Evolutionary conservation across 2,113 vertebrate species (phyloP).

Genomic region (Phalacrocorax brasilianus): DNA sequence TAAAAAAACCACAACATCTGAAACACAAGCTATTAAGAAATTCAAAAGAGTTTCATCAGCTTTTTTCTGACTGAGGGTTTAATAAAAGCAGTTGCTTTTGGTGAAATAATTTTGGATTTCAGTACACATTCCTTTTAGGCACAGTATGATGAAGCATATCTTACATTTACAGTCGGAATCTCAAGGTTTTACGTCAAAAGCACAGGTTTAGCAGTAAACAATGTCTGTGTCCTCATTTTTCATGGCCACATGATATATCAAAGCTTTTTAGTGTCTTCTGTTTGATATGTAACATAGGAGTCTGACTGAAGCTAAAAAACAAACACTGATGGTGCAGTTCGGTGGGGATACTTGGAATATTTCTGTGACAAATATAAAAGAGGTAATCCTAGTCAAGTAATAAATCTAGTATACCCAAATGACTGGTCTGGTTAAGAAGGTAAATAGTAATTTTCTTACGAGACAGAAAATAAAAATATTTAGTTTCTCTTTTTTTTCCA

Average conservation of each 20-base stretch:
- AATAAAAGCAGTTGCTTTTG: neutral
- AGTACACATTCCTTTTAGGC: neutral
- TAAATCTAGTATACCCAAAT: neutral
- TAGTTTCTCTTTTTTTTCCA: neutral
- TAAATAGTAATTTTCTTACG: neutral
- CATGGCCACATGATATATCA: neutral
- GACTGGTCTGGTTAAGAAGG: neutral
- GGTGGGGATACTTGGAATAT: neutral
- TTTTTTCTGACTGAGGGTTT: neutral
- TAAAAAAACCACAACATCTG: neutral
- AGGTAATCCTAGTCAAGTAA: neutral
- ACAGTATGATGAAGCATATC: neutral
- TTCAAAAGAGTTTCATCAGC: neutral
- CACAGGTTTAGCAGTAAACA: neutral
- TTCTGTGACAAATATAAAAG: neutral
- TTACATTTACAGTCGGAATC: neutral
- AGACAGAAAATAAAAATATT: neutral
- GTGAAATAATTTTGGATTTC: constrained; percentile 1
- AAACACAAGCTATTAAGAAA: neutral
- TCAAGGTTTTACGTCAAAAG: neutral
- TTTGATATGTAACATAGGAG: neutral
- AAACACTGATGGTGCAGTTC: neutral
- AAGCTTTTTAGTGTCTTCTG: neutral
- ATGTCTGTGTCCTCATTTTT: neutral
- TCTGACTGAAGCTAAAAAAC: neutral